Base-by-base conservation (phyloP, 2,113 vertebrate species). In the Forbesichthys papilliferus region DNA sequence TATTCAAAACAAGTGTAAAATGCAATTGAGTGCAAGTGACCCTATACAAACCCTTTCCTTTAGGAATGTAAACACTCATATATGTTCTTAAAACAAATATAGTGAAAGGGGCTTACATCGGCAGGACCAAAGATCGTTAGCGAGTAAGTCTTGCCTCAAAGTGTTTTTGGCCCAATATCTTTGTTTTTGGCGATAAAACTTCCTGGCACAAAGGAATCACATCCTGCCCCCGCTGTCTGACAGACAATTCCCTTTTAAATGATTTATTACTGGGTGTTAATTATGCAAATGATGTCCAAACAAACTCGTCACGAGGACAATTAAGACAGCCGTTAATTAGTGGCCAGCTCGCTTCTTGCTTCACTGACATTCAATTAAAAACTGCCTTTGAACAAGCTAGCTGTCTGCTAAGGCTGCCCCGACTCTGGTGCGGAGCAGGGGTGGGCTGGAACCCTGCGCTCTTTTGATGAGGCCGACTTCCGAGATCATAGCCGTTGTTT, bases 281-380 rank as follows among this genome's bases (percentile, higher is more conserved):
- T 98, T 98, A 98, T 98, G 96, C 95, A 98, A 98, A 98, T 98
- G 94, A 97, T 95, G 95, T 95, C 95, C 96, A 97, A 97, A 97
- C 96, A 98, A 98, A 98, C 98, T 97, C 95, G 95, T 97, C 96
- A 98, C 93, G 95, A 96, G 96, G 95, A 98, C 96, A 98, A 98
- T 98, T 98, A 99, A 97, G 95, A 95, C 96, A 97, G 94, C 95
- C 95, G 96, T 97, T 98, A 98, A 98, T 99, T 99, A 98, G 95
- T 94, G 90, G 88, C 90, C 89, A 77, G 79, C 85, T 90, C 87
- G 84, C 95, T 97, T 96, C 96, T 95, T 98, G 96, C 95, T 96
- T 98, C 96, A 95, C 93, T 98, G 96, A 96, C 95, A 96, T 98
- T 98, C 95, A 97, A 96, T 98, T 98, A 96, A 95, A 96, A 89